Conservation (phyloP, 2,797 vertebrate genomes). For the Ctenochaetus hawaiiensis region DNA sequence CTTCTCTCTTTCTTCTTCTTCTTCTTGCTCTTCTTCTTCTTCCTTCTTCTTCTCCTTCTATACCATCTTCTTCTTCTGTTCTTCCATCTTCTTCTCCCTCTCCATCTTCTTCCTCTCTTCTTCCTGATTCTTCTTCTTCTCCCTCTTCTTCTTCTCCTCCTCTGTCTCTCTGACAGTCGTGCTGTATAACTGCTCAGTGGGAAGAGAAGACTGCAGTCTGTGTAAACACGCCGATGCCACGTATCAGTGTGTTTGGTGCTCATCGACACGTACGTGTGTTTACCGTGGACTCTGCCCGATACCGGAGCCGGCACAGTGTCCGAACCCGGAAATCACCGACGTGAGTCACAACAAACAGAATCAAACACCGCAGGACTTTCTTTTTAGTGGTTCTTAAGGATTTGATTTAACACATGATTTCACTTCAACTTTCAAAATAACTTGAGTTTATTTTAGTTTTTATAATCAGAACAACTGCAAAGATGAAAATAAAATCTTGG, state of each 20-base stretch:
- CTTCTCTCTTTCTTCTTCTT: no score
- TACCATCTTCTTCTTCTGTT: no score
- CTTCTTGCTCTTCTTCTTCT: no score
- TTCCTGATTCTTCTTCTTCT: no score
- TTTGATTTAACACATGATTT: no score
- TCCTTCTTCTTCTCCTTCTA: no score
- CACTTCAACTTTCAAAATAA: no score
- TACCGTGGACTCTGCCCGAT: conserved; percentile 83
- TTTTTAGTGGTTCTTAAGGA: no score
- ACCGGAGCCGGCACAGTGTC: conserved; percentile 79
- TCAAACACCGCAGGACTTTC: no score
- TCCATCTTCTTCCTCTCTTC: neutral
- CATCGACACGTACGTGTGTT: conserved; percentile 82
- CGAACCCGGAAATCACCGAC: conserved; percentile 87
- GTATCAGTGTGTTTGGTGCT: conserved; percentile 93
- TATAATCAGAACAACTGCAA: no score
- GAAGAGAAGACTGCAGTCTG: conserved; percentile 93
- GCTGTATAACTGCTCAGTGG: conserved; percentile 95
- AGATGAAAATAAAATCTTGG: no score
- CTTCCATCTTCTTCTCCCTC: neutral
- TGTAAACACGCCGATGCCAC: conserved; percentile 87
- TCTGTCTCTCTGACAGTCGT: conserved; percentile 83
- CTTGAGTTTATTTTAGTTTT: no score
- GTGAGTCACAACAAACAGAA: conserved; percentile 77
- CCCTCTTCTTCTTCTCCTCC: neutral